A percentile compares a stretch with the other conserved stretches of the same genome.
These are phyloP conservation scores for Xylophagus ater DNA, from an alignment of 2,888 invertebrate species.

Conservation along the genomic window DNA sequence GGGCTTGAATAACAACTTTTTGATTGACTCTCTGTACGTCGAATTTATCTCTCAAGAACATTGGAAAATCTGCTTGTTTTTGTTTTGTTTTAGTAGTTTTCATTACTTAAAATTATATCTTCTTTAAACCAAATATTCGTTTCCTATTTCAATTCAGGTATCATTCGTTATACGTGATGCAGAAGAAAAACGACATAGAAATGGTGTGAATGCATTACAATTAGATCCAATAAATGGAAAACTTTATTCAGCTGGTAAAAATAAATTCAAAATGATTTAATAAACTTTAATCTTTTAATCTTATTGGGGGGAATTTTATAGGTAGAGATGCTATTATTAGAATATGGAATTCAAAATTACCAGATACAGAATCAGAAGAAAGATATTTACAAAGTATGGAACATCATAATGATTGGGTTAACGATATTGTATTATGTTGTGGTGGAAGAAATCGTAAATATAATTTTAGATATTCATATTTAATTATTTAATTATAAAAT, in stretches of 20 bases:
- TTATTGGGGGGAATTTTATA: too few species aligned
- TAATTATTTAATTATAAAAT: not conserved
- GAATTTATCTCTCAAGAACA: slow-evolving; percentile 1
- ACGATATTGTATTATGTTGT: slow-evolving; percentile 96
- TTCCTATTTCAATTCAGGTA: slow-evolving; percentile 66
- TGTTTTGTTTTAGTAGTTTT: not conserved
- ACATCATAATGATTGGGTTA: slow-evolving; percentile 99
- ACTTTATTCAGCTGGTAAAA: slow-evolving; percentile 69
- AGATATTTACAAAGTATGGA: slow-evolving; percentile 94
- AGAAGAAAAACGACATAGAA: slow-evolving; percentile 85
- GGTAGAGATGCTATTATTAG: slow-evolving; percentile 95
- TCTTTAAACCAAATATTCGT: too few species aligned
- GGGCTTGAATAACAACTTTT: not conserved
- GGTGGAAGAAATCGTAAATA: slow-evolving; percentile 82
- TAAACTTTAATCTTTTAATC: not conserved
- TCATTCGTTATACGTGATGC: slow-evolving; percentile 97
- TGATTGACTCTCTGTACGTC: not conserved
- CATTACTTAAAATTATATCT: too few species aligned
- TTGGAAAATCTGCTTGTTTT: not conserved
- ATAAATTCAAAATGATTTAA: not conserved
- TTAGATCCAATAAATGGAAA: slow-evolving; percentile 77
- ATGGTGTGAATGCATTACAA: slow-evolving; percentile 92
- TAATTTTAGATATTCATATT: not conserved
- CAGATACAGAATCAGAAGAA: slow-evolving; percentile 46
- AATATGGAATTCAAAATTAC: slow-evolving; percentile 65